These are phyloP conservation scores for Drosophila burlai DNA, from an alignment of 1,140 invertebrate species.

Conservation along the genomic window DNA sequence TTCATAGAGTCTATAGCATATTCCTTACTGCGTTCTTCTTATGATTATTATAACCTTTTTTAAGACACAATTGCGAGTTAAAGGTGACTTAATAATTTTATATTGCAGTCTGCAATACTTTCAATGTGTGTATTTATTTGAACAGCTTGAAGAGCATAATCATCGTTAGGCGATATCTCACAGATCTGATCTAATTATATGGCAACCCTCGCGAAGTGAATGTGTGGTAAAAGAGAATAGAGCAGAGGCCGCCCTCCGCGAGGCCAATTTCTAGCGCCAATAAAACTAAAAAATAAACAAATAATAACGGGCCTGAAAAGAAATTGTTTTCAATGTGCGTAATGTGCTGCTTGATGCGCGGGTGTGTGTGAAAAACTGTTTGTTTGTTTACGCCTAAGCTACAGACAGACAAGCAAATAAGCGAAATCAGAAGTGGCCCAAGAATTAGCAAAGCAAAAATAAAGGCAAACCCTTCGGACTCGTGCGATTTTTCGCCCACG, in stretches of 20 bases:
- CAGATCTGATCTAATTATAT: conserved; percentile 4
- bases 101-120: not conserved
- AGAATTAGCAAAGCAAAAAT: conserved; percentile 46
- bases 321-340: conserved; percentile 26
- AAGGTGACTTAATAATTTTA: not conserved
- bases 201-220: conserved; percentile 23
- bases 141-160: not conserved
- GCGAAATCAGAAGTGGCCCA: conserved; percentile 36
- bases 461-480: conserved; percentile 49
- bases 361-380: conserved; percentile 38
- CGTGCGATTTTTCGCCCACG: conserved; percentile 57
- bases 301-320: conserved; percentile 4
- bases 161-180: not conserved
- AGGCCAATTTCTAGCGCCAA: conserved; percentile 13
- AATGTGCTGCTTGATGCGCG: conserved; percentile 21
- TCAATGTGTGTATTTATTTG: not conserved
- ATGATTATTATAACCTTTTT: not conserved
- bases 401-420: conserved; percentile 48
- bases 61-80: not conserved
- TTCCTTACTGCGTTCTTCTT: not conserved
- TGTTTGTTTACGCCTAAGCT: conserved; percentile 37
- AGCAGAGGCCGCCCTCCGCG: conserved; percentile 7
- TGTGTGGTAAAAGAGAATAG: conserved; percentile 29
- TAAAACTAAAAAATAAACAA: conserved; percentile 35
- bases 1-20: not conserved